Percentiles rank a stretch among this genome's conserved stretches.
Conservation (phyloP, 2,797 vertebrate species). For the Myotis planiceps region DNA sequence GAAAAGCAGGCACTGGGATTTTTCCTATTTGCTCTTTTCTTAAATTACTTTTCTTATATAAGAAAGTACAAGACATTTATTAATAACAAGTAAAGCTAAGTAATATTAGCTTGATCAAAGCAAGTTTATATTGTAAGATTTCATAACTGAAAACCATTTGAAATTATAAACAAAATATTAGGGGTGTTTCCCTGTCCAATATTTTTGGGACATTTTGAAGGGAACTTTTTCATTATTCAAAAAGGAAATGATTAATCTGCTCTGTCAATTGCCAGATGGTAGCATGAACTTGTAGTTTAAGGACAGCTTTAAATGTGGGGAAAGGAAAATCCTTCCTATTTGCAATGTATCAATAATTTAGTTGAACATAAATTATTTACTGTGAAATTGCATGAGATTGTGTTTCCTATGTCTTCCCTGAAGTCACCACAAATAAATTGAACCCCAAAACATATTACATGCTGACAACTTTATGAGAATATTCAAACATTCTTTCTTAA, state of each 20-base stretch:
- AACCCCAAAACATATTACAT: not conserved
- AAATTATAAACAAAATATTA: not conserved
- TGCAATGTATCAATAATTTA: not conserved
- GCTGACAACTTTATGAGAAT: slow-evolving; percentile 6
- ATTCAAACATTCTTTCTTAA: not conserved
- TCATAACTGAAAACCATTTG: not conserved
- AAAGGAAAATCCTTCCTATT: not conserved
- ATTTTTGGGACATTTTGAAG: slow-evolving; percentile 46
- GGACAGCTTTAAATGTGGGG: not conserved
- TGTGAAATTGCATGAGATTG: not conserved
- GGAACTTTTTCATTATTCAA: slow-evolving; percentile 60
- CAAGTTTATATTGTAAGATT: not conserved
- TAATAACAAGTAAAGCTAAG: not conserved
- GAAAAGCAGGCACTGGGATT: not conserved
- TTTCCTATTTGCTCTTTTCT: not conserved
- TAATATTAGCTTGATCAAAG: not conserved
- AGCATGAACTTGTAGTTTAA: slow-evolving; percentile 51
- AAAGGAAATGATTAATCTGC: slow-evolving; percentile 67
- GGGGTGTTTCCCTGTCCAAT: not conserved
- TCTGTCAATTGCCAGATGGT: slow-evolving; percentile 31
- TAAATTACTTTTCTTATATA: not conserved
- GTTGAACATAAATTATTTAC: not conserved
- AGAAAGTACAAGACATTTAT: not conserved
- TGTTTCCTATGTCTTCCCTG: not conserved
- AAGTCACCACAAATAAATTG: slow-evolving; percentile 5